Evolutionary conservation across 92 coral and sea anemone genomes (phyloP), one percentile per base, ranked within the genome.

Genomic region (Palythoa caribaeorum): DNA sequence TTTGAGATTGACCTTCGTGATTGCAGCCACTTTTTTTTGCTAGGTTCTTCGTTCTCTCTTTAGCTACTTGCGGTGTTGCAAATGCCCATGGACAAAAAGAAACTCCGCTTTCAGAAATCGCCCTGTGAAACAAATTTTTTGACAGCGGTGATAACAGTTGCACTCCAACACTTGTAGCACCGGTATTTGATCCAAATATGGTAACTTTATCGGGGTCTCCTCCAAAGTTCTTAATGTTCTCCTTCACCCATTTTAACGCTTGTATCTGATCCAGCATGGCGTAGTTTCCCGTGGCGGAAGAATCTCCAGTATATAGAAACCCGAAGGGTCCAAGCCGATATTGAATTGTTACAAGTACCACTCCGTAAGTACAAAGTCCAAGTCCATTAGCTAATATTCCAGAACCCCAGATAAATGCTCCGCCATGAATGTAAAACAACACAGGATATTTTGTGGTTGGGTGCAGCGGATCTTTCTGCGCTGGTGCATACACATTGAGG

Each of bases 251-350:
- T n/a, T n/a, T n/a, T n/a, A n/a, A n/a, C 20, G 94, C 97, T 83
- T 87, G 80, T 12, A 94, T 80, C 84, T 96, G 98, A 81, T 96
- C 98, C 38, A 92, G 78, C 92, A 96, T 85, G 71, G 93, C 96
- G 87, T 87, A 86, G 48, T 94, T 94, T 16, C 96, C 96, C 9
- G 84, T 90, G 19, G 94, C 92, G 28, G 28, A 28, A 28, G 28
- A 28, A 28, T 28, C 28, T 28, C 28, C 28, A 28, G 28, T 28
- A 28, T 28, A 28, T 28, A 28, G 28, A 28, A 28, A 28, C 28
- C 28, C 28, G 28, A 28, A 28, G 28, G 28, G 28, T 28, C 28
- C 28, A 28, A 28, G 28, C 28, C 28, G 28, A 28, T 28, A 28
- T 28, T 28, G 28, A 28, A 28, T 28, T 28, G 28, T 28, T 28